Conservation (phyloP, 53 echinoderm and acorn worm species). For the Henricia sp. region DNA sequence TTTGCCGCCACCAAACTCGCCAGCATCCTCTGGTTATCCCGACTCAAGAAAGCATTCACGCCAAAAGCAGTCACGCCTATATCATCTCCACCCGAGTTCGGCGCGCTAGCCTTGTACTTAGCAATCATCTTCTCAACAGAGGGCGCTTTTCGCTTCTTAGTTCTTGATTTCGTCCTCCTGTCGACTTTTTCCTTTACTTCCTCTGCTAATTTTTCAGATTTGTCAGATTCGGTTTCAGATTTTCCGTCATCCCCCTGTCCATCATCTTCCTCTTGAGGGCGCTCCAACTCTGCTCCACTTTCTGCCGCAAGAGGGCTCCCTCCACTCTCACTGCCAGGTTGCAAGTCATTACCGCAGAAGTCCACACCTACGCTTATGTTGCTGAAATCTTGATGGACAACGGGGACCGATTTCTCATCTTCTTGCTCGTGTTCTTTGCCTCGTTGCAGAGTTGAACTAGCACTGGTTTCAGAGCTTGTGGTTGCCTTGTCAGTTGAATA, state of each 20-base stretch:
- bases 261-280: slow-evolving; percentile 48
- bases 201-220: neutral
- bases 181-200: neutral
- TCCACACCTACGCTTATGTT: slow-evolving; percentile 76
- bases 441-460: neutral
- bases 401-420: slow-evolving; percentile 39
- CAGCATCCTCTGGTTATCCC: slow-evolving; percentile 74
- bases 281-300: slow-evolving; percentile 29
- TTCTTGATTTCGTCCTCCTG: slow-evolving; percentile 6
- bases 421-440: neutral
- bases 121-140: slow-evolving; percentile 45
- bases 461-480: neutral
- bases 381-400: slow-evolving; percentile 83
- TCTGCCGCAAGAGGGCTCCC: neutral
- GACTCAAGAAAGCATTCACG: slow-evolving; percentile 79
- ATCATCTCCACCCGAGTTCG: slow-evolving; percentile 1
- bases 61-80: slow-evolving; percentile 73
- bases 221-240: neutral
- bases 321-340: slow-evolving; percentile 18
- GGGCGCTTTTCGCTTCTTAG: slow-evolving; percentile 8
- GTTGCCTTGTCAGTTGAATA: neutral
- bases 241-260: slow-evolving; percentile 26
- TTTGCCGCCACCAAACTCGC: slow-evolving; percentile 57
- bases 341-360: slow-evolving; percentile 75
- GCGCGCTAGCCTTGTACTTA: slow-evolving; percentile 52